Percentiles rank a stretch among this genome's conserved stretches.
Conservation (phyloP, 2,888 invertebrate species). For the Stenotaenia linearis region DNA sequence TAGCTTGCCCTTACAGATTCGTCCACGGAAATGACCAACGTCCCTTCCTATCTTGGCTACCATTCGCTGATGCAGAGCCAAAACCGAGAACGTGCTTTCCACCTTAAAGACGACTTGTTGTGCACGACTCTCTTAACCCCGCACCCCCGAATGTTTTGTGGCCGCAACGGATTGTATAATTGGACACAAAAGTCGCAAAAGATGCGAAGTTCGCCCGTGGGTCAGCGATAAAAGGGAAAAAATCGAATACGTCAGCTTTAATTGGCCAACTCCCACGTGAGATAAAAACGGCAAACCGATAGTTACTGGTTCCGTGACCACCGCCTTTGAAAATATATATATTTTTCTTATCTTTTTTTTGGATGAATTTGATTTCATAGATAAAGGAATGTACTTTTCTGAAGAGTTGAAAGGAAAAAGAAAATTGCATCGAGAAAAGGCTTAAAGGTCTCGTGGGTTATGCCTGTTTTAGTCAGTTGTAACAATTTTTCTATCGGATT, state of each 20-base stretch:
- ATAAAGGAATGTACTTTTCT: neutral
- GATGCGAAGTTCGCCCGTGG: neutral
- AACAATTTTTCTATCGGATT: constrained; percentile 17
- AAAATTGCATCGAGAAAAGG: constrained; percentile 12
- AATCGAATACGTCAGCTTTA: neutral
- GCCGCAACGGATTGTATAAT: neutral
- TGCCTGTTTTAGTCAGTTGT: neutral
- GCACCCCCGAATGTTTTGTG: neutral
- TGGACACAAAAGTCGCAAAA: neutral
- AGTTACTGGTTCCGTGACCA: too few species aligned
- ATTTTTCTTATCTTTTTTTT: neutral
- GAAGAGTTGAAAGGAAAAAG: neutral
- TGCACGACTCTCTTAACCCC: neutral
- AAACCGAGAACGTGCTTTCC: neutral
- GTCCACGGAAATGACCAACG: constrained; percentile 3
- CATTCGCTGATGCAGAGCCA: neutral
- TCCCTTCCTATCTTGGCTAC: neutral
- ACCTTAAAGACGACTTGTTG: neutral
- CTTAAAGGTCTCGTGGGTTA: neutral
- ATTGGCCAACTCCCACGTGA: neutral
- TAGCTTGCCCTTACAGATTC: neutral
- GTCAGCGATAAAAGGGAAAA: neutral
- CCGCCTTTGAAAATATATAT: too few species aligned
- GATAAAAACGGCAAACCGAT: too few species aligned
- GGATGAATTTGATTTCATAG: neutral